Percentiles rank a stretch among this genome's conserved stretches.
These are phyloP conservation scores for Poeciliopsis turneri DNA, from an alignment of 2,797 vertebrate genomes.

Conservation along the genomic window DNA sequence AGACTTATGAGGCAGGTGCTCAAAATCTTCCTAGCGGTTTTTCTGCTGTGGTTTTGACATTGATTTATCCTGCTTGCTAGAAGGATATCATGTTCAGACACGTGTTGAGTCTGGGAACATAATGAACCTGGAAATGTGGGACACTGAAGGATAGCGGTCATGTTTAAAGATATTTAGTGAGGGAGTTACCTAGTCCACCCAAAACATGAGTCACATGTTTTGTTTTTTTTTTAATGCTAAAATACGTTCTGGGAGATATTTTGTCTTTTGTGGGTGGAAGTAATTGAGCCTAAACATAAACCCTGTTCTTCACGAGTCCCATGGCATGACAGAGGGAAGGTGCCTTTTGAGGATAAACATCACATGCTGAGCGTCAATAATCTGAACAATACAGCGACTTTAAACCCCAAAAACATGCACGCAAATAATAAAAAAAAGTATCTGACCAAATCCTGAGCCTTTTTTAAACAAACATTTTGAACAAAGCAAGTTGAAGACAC, in stretches of 20 bases:
- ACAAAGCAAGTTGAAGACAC: constrained; percentile 41
- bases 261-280: constrained; percentile 21
- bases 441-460: constrained; percentile 38
- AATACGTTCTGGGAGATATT: constrained; percentile 38
- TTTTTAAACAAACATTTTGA: constrained; percentile 45
- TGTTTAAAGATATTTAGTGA: constrained; percentile 27
- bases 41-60: constrained; percentile 31
- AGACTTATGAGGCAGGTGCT: constrained; percentile 54
- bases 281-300: constrained; percentile 43
- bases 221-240: constrained; percentile 3
- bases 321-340: constrained; percentile 27
- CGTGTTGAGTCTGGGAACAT: constrained; percentile 28
- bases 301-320: constrained; percentile 10
- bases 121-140: constrained; percentile 12
- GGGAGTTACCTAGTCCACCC: constrained; percentile 42
- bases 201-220: constrained; percentile 40
- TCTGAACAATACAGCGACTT: constrained; percentile 38
- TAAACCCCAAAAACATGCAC: constrained; percentile 34
- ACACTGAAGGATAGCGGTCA: constrained; percentile 7
- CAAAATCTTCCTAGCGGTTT: constrained; percentile 12
- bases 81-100: constrained; percentile 35
- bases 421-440: constrained; percentile 29
- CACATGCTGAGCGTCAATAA: constrained; percentile 34
- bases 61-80: constrained; percentile 30
- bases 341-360: constrained; percentile 34